A percentile compares a stretch with the other conserved stretches of the same genome.
Evolutionary conservation across 2,113 vertebrate genomes (phyloP).

Genomic region (Verasper variegatus): DNA sequence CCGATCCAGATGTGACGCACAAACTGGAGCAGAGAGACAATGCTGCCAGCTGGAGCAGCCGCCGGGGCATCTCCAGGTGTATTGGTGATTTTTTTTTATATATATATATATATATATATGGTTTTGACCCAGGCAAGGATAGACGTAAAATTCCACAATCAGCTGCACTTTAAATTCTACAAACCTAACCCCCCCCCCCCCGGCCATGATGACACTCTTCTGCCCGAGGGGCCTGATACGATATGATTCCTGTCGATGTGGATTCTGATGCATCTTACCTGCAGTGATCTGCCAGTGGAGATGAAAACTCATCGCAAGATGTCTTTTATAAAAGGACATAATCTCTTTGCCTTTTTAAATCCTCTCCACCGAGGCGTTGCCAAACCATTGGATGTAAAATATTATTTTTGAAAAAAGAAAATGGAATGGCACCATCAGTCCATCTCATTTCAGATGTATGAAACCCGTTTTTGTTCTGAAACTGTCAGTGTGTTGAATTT

Average conservation of each 20-base stretch:
- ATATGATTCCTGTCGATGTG: conserved; percentile 60
- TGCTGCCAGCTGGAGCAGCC: conserved; percentile 2
- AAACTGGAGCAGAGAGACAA: conserved; percentile 32
- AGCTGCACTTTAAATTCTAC: conserved; percentile 79
- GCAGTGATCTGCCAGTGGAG: conserved; percentile 34
- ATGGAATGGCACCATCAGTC: conserved; percentile 49
- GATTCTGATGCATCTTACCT: conserved; percentile 39
- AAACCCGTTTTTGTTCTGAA: conserved; percentile 15
- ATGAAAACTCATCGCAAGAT: conserved; percentile 19
- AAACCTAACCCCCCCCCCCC: conserved; percentile 34
- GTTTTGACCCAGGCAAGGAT: conserved; percentile 48
- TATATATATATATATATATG: conserved; percentile 26
- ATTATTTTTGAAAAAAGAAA: conserved; percentile 44
- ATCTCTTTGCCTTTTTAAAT: conserved; percentile 8
- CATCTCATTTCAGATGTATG: conserved; percentile 44
- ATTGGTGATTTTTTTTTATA: not conserved
- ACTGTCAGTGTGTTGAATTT: conserved; percentile 6
- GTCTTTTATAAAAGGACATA: conserved; percentile 6
- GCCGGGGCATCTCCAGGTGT: conserved; percentile 34
- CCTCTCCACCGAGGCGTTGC: conserved; percentile 26
- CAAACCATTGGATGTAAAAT: conserved; percentile 68
- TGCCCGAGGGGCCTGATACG: conserved; percentile 46
- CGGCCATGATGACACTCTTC: conserved; percentile 37
- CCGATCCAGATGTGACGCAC: conserved; percentile 9
- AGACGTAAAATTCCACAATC: conserved; percentile 70